Evolutionary conservation across 2,888 invertebrate species (phyloP).

Genomic region (Balanococcus diminutus): DNA sequence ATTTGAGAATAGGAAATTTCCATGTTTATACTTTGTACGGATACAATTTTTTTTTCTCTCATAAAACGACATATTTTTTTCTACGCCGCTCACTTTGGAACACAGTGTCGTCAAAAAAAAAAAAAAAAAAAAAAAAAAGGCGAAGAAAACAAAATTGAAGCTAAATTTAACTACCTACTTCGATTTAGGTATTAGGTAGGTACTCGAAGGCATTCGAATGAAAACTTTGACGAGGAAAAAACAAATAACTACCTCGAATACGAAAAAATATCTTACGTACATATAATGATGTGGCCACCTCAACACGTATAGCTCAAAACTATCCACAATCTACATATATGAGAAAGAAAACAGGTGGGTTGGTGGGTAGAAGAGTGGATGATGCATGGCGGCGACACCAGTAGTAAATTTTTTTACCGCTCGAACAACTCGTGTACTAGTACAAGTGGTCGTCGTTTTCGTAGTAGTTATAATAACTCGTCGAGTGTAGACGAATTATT

Average conservation of each 20-base stretch:
- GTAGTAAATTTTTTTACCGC: not conserved
- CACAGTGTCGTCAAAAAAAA: no score
- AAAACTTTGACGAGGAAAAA: no score
- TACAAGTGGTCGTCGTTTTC: no score
- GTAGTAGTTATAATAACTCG: not conserved
- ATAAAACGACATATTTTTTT: not conserved
- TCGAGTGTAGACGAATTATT: slow-evolving; percentile 23
- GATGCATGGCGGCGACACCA: not conserved
- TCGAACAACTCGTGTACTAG: not conserved
- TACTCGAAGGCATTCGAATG: no score
- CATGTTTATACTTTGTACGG: not conserved
- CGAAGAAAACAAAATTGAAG: not conserved
- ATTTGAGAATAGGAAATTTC: not conserved
- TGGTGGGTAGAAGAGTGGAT: not conserved
- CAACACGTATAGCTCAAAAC: not conserved
- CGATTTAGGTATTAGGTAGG: not conserved
- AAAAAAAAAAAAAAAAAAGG: no score
- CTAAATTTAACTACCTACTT: not conserved
- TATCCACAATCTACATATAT: no score
- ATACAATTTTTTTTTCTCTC: not conserved
- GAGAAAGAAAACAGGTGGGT: no score
- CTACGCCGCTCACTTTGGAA: not conserved
- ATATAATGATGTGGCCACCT: no score
- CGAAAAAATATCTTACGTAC: no score
- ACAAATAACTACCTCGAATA: no score